Evolutionary conservation across 1,140 invertebrate species (phyloP), one percentile per base, ranked within the genome.

Genomic region (Macrotrachela quadricornifera): DNA sequence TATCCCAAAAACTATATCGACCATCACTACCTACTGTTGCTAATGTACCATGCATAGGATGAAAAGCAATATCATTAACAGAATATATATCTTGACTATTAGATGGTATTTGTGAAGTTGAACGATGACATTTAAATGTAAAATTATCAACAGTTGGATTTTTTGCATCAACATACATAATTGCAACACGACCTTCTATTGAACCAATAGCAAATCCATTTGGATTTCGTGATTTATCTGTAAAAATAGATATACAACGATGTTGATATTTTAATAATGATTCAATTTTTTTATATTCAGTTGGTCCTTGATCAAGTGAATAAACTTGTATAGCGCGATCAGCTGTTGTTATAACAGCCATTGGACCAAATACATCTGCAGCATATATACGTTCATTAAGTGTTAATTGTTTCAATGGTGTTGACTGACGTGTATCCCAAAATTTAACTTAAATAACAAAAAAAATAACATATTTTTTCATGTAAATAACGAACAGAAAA

Each of bases 91-190:
- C 82, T 71, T 90, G 79, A 66, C 79, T 79, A 51, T 78, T 79
- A 66, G 80, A 79, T 56, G 79, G 74, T 15, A 58, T 59, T 41
- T 80, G 75, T 16, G 61, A 48, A 13, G 83, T 85, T 0, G 85
- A 85, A 18, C 94, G 76, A 69, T 99, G 94, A 72, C 94, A 99
- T 73, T 99, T 99, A 65, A 99, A 99, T 1, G 92, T 97, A 66
- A 99, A 99, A 70, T 97, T 99, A 62, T 97, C 91, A n/a, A n/a
- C n/a, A 69, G 96, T 96, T 1, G 88, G 83, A 71, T 85, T 92
- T 16, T 76, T 68, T 9, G 87, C 78, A 67, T 83, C 87, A 0
- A 94, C 80, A 66, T 94, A 92, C 62, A 96, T 88, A 62, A 97
- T 94, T 21, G 87, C 90, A 1, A 95, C 90, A 43, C 90, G 77